Evolutionary conservation across 2,888 invertebrate genomes (phyloP), one percentile per base, ranked within the genome.

Genomic region (Phyto melanocephala): DNA sequence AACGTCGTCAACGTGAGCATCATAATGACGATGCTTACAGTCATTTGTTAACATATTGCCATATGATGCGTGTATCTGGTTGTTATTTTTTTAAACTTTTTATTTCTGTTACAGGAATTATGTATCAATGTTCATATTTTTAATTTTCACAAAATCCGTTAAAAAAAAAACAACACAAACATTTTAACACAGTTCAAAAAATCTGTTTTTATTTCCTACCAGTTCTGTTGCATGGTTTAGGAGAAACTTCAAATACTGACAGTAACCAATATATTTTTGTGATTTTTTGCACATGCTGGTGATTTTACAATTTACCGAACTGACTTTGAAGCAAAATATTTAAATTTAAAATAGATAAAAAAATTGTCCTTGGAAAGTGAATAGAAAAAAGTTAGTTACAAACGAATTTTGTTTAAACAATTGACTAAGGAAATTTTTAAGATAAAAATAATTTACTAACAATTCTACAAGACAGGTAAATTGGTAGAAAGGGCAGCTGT

Each of bases 111-210:
- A 33, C 28, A 40, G 62, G 10, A 62, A 62, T 72, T 54, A 63
- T 58, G 22, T 52, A 67, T 45, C 45, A 42, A 56, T 17, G 45
- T 74, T 17, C 20, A 13, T 52, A 62, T 62, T 54, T 74, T 54
- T 74, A 63, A 45, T 65, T 54, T 52, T 63, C 56, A 33, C 45
- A 45, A 70, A 70, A 42, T 40, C 33, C 45, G 56, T 70, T 70
- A 56, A 42, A 58, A 28, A 54, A 33, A 70, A 56, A 56, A 56
- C 56, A 58, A n/a, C 17, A 15, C 28, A 58, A 45, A n/a, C n/a
- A 70, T 45, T 70, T 17, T 28, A 10, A 67, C 17, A 33, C 63
- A 17, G 33, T 17, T 47, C 40, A 28, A 54, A 63, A 54, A 13
- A 17, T 24, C 37, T 20, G n/a, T 40, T 50, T 24, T 37, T n/a